These are phyloP conservation scores for Anticlea derivata DNA, from an alignment of 2,888 invertebrate species.

Conservation along the genomic window DNA sequence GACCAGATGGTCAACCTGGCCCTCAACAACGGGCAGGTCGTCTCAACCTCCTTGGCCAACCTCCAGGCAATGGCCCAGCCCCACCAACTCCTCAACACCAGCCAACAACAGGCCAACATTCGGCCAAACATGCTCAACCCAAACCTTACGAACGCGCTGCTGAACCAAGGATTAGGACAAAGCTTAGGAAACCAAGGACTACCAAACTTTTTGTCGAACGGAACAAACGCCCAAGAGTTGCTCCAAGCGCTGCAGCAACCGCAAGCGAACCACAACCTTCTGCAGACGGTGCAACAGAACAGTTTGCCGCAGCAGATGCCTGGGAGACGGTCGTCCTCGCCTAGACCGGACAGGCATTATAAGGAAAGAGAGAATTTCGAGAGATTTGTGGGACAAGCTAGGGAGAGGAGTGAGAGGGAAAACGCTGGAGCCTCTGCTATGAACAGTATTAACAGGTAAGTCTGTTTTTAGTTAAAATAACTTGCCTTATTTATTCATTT, in stretches of 20 bases:
- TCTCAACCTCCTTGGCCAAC: constrained; percentile 92
- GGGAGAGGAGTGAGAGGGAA: constrained; percentile 79
- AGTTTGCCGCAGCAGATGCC: constrained; percentile 77
- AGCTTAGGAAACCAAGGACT: constrained; percentile 86
- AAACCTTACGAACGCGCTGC: constrained; percentile 86
- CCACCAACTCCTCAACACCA: constrained; percentile 86
- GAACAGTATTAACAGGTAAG: constrained; percentile 87
- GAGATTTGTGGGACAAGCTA: constrained; percentile 72
- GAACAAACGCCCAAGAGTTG: constrained; percentile 88
- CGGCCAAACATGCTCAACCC: constrained; percentile 83
- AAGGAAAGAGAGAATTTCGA: constrained; percentile 79
- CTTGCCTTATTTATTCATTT: no score
- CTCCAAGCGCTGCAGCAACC: constrained; percentile 86
- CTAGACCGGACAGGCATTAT: constrained; percentile 74
- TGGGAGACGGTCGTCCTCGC: constrained; percentile 76
- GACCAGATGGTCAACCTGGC: constrained; percentile 91
- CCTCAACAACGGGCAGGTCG: constrained; percentile 93
- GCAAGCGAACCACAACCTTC: constrained; percentile 72
- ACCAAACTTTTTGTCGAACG: constrained; percentile 89
- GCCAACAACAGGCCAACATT: constrained; percentile 75
- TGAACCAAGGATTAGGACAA: constrained; percentile 79
- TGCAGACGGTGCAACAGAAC: constrained; percentile 79
- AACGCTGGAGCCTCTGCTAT: constrained; percentile 84
- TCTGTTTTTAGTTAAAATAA: constrained; percentile 27
- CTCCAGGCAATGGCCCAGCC: constrained; percentile 90